phyloP scores from a whole-genome alignment of 2,888 invertebrate species.

The Sinodicranocentrus sp. region DNA sequence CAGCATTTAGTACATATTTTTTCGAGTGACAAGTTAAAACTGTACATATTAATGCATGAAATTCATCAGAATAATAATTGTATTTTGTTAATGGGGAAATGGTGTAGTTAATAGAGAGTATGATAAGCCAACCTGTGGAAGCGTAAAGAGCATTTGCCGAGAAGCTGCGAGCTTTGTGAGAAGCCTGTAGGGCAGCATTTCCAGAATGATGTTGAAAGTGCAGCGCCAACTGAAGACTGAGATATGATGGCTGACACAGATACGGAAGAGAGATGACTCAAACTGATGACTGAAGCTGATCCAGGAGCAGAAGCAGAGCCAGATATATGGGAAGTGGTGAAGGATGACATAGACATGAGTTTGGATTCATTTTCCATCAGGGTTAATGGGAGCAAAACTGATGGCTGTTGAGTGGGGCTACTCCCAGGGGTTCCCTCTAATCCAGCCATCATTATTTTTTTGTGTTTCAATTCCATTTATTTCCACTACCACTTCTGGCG shows the following conservation, averaged over 20 bases:
- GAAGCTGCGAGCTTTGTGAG: constrained; percentile 77
- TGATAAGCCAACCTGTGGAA: constrained; percentile 75
- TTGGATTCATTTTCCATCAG: constrained; percentile 65
- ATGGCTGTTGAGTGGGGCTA: constrained; percentile 76
- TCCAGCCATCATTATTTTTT: constrained; percentile 64
- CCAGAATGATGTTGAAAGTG: constrained; percentile 61
- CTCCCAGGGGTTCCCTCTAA: constrained; percentile 77
- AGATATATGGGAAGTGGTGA: constrained; percentile 20
- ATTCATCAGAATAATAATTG: no score
- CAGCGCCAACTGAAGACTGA: constrained; percentile 37
- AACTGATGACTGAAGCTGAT: constrained; percentile 46
- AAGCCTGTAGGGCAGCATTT: constrained; percentile 75
- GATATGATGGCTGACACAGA: constrained; percentile 61
- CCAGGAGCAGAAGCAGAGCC: constrained; percentile 43
- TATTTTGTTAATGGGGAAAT: no score
- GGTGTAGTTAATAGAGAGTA: constrained; percentile 20
- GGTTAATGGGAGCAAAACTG: constrained; percentile 59
- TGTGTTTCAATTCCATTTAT: constrained; percentile 30
- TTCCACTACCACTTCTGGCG: not conserved
- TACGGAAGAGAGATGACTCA: constrained; percentile 57
- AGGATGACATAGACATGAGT: constrained; percentile 67
- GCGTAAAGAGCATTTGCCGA: constrained; percentile 78
- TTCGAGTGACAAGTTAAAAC: no score
- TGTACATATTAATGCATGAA: no score
- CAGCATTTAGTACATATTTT: no score